Conservation (phyloP, 2,113 vertebrate species). For the Nycticorax nycticorax region DNA sequence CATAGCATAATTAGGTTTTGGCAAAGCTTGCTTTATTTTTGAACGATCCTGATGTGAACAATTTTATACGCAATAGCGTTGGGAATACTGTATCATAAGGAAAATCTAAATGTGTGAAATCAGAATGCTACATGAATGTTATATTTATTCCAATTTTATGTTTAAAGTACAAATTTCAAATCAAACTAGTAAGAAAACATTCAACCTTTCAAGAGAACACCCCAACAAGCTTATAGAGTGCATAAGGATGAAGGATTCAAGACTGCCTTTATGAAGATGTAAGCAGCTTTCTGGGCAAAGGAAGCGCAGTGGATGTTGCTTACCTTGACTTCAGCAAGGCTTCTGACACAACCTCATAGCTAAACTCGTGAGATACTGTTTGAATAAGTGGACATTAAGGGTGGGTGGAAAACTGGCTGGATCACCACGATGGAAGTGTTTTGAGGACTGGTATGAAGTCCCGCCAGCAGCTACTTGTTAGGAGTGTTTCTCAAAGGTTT, state of each 20-base stretch:
- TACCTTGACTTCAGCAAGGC: background rate
- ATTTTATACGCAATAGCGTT: background rate
- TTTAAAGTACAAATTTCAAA: background rate
- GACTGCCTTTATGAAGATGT: background rate
- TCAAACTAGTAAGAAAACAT: background rate
- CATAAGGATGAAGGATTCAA: too few species aligned
- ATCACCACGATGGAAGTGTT: background rate
- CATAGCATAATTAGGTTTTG: background rate
- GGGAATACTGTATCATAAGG: background rate
- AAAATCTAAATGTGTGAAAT: background rate
- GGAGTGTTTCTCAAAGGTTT: background rate
- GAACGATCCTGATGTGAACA: background rate
- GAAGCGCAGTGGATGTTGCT: background rate
- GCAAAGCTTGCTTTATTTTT: background rate
- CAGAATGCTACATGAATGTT: background rate
- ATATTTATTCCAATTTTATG: background rate
- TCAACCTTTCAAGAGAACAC: background rate
- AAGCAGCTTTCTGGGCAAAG: background rate
- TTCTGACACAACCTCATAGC: background rate
- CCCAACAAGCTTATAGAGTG: fast-evolving
- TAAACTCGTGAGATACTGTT: background rate
- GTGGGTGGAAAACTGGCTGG: background rate
- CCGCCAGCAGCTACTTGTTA: background rate
- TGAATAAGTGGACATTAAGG: background rate
- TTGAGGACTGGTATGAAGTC: background rate